Percentiles rank a stretch among this genome's conserved stretches.
phyloP scores from a whole-genome alignment of 2,797 vertebrate genomes.

The Rhincodon typus region DNA sequence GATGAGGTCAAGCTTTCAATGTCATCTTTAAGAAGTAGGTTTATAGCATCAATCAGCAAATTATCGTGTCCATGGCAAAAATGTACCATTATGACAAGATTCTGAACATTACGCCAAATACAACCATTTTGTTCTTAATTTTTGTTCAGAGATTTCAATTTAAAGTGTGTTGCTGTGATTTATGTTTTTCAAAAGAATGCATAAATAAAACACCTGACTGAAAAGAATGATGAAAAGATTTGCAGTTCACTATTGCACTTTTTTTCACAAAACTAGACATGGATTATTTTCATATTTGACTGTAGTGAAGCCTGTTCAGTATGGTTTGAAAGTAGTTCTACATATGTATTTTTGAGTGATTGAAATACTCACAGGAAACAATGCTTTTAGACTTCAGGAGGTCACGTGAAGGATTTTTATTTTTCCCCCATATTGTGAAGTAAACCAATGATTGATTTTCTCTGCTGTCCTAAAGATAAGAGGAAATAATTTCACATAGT shows the following conservation, averaged over 20 bases:
- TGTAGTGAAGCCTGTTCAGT: neutral
- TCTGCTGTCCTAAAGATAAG: neutral
- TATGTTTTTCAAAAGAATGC: neutral
- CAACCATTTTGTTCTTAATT: neutral
- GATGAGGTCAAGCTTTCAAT: neutral
- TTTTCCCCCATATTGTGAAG: neutral
- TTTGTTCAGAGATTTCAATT: neutral
- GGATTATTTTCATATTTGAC: neutral
- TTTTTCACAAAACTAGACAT: neutral
- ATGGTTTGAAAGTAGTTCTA: neutral
- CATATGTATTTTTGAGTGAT: neutral
- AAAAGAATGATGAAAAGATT: neutral
- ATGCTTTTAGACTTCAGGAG: neutral
- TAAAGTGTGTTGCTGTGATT: neutral
- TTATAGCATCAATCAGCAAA: slow-evolving; percentile 16
- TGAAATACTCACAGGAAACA: slow-evolving; percentile 13
- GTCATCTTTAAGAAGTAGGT: neutral
- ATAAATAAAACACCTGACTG: neutral
- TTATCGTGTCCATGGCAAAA: neutral
- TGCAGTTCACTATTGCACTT: neutral
- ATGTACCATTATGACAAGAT: neutral
- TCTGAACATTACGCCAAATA: neutral
- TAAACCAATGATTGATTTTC: neutral
- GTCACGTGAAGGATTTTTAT: neutral
- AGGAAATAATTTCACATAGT: neutral